Evolutionary conservation across 2,113 vertebrate genomes (phyloP).

Genomic region (Xenopus laevis): DNA sequence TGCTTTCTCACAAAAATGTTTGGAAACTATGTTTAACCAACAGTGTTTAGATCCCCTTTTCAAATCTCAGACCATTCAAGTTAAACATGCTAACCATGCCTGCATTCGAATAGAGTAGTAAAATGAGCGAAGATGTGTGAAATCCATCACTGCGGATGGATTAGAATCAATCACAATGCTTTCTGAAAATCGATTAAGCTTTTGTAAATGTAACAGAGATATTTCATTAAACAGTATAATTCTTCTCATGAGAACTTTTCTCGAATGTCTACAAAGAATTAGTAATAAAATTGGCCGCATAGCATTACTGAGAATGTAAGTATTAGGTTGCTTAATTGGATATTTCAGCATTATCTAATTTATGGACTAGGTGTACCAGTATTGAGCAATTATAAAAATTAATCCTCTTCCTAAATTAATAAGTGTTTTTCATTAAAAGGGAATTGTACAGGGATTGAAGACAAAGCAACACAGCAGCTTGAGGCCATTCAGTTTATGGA

Average conservation of each 20-base stretch:
- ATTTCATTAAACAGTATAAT: slow-evolving; percentile 41
- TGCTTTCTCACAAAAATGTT: no score
- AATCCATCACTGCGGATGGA: neutral
- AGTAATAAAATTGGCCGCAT: slow-evolving; percentile 39
- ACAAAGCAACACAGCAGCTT: slow-evolving; percentile 23
- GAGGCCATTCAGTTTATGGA: slow-evolving; percentile 42
- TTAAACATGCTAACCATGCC: no score
- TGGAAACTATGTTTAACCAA: no score
- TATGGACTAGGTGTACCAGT: slow-evolving; percentile 43
- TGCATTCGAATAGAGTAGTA: no score
- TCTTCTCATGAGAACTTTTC: slow-evolving; percentile 30
- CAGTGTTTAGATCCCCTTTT: no score
- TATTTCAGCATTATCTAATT: slow-evolving; percentile 41
- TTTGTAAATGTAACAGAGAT: slow-evolving; percentile 1
- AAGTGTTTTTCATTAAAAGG: slow-evolving; percentile 46
- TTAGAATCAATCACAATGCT: neutral
- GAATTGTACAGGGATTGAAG: slow-evolving; percentile 21
- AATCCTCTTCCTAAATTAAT: slow-evolving; percentile 48
- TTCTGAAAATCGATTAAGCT: neutral
- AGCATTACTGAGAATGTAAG: slow-evolving; percentile 42
- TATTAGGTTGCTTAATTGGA: slow-evolving; percentile 47
- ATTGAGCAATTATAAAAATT: slow-evolving; percentile 45
- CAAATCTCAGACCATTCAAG: no score
- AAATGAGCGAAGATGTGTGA: neutral
- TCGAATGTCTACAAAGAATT: slow-evolving; percentile 23